These are phyloP conservation scores for Sminthopsis crassicaudata DNA, from an alignment of 2,113 vertebrate species.

Conservation along the genomic window DNA sequence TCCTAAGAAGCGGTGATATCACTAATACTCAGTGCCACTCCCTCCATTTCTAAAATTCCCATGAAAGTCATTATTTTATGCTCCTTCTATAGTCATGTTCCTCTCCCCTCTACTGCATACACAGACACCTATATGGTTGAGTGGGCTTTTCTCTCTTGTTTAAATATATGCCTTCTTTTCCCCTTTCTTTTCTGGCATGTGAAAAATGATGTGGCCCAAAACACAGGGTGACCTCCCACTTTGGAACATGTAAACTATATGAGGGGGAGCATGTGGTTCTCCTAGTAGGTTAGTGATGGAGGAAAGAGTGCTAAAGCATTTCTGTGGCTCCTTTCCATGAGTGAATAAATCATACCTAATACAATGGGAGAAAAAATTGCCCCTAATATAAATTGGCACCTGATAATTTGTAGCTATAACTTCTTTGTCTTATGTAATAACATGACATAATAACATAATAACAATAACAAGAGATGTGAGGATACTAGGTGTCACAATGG, in stretches of 20 bases:
- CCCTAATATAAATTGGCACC: not conserved
- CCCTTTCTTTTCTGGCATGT: not conserved
- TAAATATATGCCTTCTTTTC: not conserved
- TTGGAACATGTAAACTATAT: not conserved
- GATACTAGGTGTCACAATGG: not conserved
- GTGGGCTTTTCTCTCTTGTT: not conserved
- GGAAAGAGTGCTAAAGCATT: not conserved
- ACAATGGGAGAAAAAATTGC: not conserved
- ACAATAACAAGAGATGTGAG: not conserved
- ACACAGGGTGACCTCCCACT: not conserved
- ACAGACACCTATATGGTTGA: not conserved
- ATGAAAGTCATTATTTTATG: conserved; percentile 17
- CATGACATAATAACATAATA: no score
- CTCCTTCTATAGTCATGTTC: not conserved
- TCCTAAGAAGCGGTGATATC: not conserved
- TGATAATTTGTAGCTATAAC: not conserved
- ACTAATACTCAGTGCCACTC: not conserved
- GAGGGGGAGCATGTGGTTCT: not conserved
- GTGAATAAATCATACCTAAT: not conserved
- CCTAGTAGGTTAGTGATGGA: not conserved
- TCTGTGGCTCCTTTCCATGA: not conserved
- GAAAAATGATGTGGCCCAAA: not conserved
- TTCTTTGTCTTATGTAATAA: not conserved
- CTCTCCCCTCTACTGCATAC: not conserved
- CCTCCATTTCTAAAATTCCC: conserved; percentile 11